Conservation (phyloP, 1,140 invertebrate species). For the Oreohelix idahoensis region DNA sequence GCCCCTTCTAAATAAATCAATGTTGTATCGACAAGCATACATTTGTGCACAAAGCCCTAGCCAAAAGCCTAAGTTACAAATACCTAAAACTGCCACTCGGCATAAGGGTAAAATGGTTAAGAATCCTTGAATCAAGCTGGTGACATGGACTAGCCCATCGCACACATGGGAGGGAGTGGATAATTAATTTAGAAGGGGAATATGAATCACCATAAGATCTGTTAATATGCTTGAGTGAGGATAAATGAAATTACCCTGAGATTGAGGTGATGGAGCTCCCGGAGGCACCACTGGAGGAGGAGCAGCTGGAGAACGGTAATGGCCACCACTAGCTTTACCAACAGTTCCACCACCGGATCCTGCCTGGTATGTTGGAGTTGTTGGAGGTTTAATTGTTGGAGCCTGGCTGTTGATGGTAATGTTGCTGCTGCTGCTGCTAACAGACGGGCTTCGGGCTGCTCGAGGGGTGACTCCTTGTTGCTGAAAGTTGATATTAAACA, state of each 20-base stretch:
- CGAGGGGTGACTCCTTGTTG: constrained; percentile 39
- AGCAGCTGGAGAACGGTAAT: constrained; percentile 88
- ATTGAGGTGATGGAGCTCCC: not conserved
- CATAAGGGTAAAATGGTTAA: too few species aligned
- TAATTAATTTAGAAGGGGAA: too few species aligned
- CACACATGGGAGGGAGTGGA: too few species aligned
- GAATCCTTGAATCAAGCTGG: too few species aligned
- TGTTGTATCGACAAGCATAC: too few species aligned
- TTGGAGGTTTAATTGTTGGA: constrained; percentile 94
- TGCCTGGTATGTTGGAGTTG: constrained; percentile 82
- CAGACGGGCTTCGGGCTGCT: constrained; percentile 54
- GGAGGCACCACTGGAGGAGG: constrained; percentile 95
- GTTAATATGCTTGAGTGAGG: constrained; percentile 72
- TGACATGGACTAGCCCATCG: too few species aligned
- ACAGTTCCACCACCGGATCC: constrained; percentile 73
- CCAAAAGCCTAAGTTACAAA: too few species aligned
- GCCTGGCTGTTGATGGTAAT: constrained; percentile 78
- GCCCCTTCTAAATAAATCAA: too few species aligned
- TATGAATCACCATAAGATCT: not conserved
- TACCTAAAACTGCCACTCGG: too few species aligned
- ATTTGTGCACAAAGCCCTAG: too few species aligned
- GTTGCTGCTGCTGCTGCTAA: constrained; percentile 57
- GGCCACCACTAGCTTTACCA: constrained; percentile 44
- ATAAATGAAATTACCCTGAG: constrained; percentile 20
- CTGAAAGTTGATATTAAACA: constrained; percentile 6